Percentiles rank a stretch among this genome's conserved stretches.
Evolutionary conservation across 2,113 vertebrate species (phyloP).

Genomic region (Bos indicus): DNA sequence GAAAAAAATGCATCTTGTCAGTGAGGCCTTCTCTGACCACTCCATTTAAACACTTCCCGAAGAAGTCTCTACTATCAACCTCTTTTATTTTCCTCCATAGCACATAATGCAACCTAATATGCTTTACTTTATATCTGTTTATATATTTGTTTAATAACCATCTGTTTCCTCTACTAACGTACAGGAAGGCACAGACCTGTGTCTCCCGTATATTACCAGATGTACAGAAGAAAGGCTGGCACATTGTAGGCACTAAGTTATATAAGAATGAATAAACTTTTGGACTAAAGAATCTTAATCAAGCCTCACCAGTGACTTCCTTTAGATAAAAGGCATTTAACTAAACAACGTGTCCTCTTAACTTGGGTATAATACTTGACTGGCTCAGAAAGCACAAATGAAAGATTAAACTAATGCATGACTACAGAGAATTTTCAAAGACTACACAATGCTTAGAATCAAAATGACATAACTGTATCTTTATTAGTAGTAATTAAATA

Average conservation of each 20-base stretch:
- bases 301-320: neutral
- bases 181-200: neutral
- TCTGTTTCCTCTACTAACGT: neutral
- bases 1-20: neutral
- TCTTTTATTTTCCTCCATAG: neutral
- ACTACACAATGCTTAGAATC: neutral
- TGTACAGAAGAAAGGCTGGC: neutral
- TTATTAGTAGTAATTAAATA: neutral
- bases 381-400: constrained; percentile 2
- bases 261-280: neutral
- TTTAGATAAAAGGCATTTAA: constrained; percentile 15
- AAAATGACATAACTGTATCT: neutral
- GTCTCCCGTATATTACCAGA: neutral
- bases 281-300: neutral
- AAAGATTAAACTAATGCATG: neutral
- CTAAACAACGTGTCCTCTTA: neutral
- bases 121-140: neutral
- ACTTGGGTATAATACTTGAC: neutral
- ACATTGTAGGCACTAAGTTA: neutral
- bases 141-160: neutral
- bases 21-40: neutral
- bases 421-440: neutral
- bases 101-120: neutral
- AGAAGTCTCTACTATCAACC: neutral
- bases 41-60: neutral